A percentile compares a stretch with the other conserved stretches of the same genome.
Evolutionary conservation across 2,113 vertebrate genomes (phyloP).

Genomic region (Trogon surrucura): DNA sequence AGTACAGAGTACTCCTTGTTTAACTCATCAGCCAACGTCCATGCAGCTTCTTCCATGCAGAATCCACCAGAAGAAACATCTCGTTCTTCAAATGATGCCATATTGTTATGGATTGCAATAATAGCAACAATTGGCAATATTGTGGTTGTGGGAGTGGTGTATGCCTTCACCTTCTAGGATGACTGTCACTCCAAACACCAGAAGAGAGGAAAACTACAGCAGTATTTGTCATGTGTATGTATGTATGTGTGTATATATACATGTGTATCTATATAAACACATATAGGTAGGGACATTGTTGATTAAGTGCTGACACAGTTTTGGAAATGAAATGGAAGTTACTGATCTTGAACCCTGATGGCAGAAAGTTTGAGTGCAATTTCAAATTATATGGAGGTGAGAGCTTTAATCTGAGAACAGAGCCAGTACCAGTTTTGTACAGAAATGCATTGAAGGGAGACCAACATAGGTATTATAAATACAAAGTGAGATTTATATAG

Average conservation of each 20-base stretch:
- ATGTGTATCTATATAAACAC: constrained; percentile 67
- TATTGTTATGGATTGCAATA: constrained; percentile 98
- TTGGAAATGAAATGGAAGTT: background rate
- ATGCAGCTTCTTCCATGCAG: constrained; percentile 81
- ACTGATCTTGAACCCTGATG: background rate
- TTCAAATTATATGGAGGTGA: background rate
- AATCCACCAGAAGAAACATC: constrained; percentile 86
- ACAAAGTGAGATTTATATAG: constrained; percentile 26
- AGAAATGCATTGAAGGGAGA: constrained; percentile 9
- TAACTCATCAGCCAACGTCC: constrained; percentile 93
- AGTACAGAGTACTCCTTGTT: constrained; percentile 95
- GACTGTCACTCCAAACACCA: background rate
- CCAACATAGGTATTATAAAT: background rate
- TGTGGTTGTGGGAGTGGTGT: constrained; percentile 95
- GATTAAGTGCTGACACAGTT: background rate
- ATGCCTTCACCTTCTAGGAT: constrained; percentile 95
- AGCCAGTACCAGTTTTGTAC: background rate
- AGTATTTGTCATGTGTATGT: background rate
- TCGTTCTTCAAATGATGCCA: constrained; percentile 91
- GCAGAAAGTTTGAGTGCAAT: background rate
- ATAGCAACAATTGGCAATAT: constrained; percentile 98
- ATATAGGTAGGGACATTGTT: constrained; percentile 15
- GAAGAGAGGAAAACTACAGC: background rate
- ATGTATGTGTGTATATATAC: constrained; percentile 37
- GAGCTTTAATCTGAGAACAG: background rate